These are phyloP conservation scores for Ptychoptera albimana DNA, from an alignment of 2,888 invertebrate species.

Conservation along the genomic window DNA sequence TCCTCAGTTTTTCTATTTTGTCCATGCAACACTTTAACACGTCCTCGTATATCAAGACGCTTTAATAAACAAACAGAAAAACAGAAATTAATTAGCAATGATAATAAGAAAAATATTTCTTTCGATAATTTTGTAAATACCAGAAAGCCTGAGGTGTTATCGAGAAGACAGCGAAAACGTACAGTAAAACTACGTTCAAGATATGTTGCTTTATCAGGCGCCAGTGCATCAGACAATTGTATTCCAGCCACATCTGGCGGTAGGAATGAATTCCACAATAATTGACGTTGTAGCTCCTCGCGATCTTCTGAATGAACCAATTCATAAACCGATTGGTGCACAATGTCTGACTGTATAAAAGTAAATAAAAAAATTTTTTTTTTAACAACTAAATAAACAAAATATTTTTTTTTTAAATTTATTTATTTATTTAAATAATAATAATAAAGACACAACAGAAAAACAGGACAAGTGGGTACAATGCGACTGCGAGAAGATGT, in stretches of 20 bases:
- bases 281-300: slow-evolving; percentile 88
- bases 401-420: no score
- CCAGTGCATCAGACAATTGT: slow-evolving; percentile 74
- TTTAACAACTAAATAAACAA: no score
- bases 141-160: slow-evolving; percentile 98
- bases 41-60: slow-evolving; percentile 92
- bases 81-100: background rate
- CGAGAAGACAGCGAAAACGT: slow-evolving; percentile 93
- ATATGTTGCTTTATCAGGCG: slow-evolving; percentile 76
- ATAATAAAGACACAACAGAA: background rate
- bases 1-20: slow-evolving; percentile 91
- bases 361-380: slow-evolving; percentile 11
- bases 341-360: slow-evolving; percentile 86
- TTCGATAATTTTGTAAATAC: background rate
- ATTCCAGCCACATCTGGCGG: slow-evolving; percentile 42
- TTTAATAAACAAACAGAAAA: slow-evolving; percentile 30
- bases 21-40: slow-evolving; percentile 90
- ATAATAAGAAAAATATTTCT: background rate
- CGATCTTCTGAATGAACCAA: slow-evolving; percentile 97
- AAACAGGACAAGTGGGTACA: no score
- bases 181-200: slow-evolving; percentile 96
- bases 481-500: no score
- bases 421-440: no score
- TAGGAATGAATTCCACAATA: slow-evolving; percentile 88
- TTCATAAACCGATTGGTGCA: slow-evolving; percentile 98